A percentile compares a stretch with the other conserved stretches of the same genome.
Conservation (phyloP, 1,140 invertebrate species). For the Phortica variegata region DNA sequence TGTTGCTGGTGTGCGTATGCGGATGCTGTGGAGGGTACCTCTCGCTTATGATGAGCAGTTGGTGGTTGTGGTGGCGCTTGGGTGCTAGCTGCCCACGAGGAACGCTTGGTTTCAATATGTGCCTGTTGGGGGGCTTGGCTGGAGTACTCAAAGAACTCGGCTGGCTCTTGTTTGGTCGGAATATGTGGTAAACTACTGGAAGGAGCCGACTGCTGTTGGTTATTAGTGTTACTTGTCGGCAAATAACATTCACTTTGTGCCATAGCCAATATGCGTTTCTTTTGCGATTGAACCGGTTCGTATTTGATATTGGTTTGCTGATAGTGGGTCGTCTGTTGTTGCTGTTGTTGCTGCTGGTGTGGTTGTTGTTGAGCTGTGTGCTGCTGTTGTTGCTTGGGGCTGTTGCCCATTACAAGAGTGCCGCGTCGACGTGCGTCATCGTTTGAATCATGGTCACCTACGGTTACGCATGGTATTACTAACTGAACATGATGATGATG, state of each 20-base stretch:
- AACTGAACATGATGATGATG: conserved; percentile 62
- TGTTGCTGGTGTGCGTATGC: conserved; percentile 27
- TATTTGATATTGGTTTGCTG: conserved; percentile 53
- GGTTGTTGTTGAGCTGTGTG: conserved; percentile 42
- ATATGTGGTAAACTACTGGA: conserved; percentile 43
- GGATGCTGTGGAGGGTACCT: conserved; percentile 43
- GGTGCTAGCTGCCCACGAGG: conserved; percentile 42
- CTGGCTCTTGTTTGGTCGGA: conserved; percentile 53
- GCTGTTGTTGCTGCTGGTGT: conserved; percentile 30
- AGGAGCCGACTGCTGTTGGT: conserved; percentile 16
- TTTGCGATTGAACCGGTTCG: conserved; percentile 71
- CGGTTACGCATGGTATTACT: conserved; percentile 80
- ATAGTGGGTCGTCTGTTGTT: conserved; percentile 23
- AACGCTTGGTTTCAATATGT: conserved; percentile 43
- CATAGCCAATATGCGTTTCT: conserved; percentile 80
- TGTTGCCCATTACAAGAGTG: conserved; percentile 58
- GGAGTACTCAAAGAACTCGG: conserved; percentile 44
- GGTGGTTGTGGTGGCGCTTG: conserved; percentile 18
- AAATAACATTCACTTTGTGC: conserved; percentile 81
- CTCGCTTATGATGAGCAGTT: conserved; percentile 43
- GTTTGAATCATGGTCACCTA: conserved; percentile 77
- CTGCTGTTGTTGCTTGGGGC: conserved; percentile 59
- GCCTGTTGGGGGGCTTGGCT: conserved; percentile 34
- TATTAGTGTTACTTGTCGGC: conserved; percentile 20
- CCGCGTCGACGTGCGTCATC: conserved; percentile 63